These are phyloP conservation scores for Potorous gilbertii DNA, from an alignment of 2,797 vertebrate species.

Conservation along the genomic window DNA sequence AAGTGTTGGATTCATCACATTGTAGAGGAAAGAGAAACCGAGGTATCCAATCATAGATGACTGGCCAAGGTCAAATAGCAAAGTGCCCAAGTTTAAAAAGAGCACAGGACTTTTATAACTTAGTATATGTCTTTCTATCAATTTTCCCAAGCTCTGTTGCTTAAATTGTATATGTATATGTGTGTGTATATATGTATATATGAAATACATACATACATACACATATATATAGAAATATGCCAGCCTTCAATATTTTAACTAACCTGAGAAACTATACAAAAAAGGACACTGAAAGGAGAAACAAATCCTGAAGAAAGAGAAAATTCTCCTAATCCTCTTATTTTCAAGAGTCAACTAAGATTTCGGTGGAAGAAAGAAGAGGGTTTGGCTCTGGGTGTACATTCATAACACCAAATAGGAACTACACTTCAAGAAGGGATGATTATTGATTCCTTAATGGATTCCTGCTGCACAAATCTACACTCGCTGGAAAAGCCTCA, in stretches of 20 bases:
- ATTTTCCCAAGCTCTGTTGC: neutral
- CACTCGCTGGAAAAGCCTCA: slow-evolving; percentile 84
- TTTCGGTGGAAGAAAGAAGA: slow-evolving; percentile 58
- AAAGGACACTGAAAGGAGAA: slow-evolving; percentile 42
- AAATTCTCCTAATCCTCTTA: slow-evolving; percentile 25
- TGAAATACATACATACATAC: neutral
- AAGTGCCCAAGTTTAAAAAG: slow-evolving; percentile 43
- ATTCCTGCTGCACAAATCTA: slow-evolving; percentile 88
- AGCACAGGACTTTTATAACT: neutral
- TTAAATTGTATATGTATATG: neutral
- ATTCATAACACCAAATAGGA: slow-evolving; percentile 83
- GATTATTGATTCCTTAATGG: slow-evolving; percentile 91
- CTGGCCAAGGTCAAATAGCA: slow-evolving; percentile 46
- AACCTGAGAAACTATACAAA: neutral
- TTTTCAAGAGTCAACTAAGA: slow-evolving; percentile 70
- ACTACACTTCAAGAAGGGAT: slow-evolving; percentile 83
- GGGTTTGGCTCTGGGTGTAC: slow-evolving; percentile 75
- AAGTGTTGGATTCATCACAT: slow-evolving; percentile 11
- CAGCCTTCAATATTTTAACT: slow-evolving; percentile 2
- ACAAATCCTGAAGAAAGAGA: slow-evolving; percentile 26
- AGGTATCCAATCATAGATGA: slow-evolving; percentile 25
- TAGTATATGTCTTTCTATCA: neutral
- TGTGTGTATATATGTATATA: neutral
- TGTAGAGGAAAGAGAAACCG: slow-evolving; percentile 14
- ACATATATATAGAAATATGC: slow-evolving; percentile 1